A percentile compares a stretch with the other conserved stretches of the same genome.
These are phyloP conservation scores for Clarias batrachus DNA, from an alignment of 2,113 vertebrate species.

Conservation along the genomic window DNA sequence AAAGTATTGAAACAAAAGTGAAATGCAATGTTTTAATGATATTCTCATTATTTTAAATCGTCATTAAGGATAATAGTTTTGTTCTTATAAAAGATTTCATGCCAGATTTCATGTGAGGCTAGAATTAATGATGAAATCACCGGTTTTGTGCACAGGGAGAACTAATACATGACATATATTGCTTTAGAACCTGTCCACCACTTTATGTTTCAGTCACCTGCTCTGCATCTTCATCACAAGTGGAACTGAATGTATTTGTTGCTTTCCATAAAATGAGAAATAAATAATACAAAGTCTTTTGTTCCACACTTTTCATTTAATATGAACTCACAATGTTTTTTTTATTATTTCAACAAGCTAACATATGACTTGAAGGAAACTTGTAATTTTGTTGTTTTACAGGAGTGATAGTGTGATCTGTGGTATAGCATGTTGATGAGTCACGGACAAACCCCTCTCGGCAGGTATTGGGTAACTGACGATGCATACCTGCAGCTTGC, in stretches of 20 bases:
- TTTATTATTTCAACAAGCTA: neutral
- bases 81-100: too few relatives aligned
- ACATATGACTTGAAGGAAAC: neutral
- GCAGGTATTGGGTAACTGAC: neutral
- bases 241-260: slow-evolving; percentile 27
- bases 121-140: too few relatives aligned
- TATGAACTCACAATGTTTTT: neutral
- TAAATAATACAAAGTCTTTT: neutral
- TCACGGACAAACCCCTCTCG: neutral
- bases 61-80: too few relatives aligned
- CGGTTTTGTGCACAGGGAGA: too few relatives aligned
- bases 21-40: too few relatives aligned
- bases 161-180: too few relatives aligned
- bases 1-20: too few relatives aligned
- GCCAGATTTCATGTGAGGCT: too few relatives aligned
- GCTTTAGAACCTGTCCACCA: too few relatives aligned
- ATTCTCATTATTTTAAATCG: too few relatives aligned
- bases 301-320: neutral
- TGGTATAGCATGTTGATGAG: slow-evolving; percentile 9
- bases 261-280: slow-evolving; percentile 11
- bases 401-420: slow-evolving; percentile 1
- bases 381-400: neutral
- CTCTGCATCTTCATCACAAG: neutral
- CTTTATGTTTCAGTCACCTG: neutral
- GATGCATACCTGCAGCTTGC: slow-evolving; percentile 84